These are phyloP conservation scores for Drosophila tropicalis DNA, from an alignment of 1,140 invertebrate genomes.

Conservation along the genomic window DNA sequence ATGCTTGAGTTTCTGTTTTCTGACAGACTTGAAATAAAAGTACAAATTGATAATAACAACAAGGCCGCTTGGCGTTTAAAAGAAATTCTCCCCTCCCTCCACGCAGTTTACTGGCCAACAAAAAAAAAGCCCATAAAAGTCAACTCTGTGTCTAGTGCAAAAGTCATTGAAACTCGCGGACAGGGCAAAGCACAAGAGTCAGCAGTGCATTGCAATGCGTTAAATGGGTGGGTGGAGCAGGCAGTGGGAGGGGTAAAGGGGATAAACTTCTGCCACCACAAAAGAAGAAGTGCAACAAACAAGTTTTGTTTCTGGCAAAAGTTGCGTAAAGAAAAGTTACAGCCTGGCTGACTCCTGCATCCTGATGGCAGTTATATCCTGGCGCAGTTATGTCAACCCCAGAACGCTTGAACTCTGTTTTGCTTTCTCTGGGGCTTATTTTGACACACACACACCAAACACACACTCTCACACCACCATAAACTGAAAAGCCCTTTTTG, in stretches of 20 bases:
- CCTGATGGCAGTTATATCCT: background rate
- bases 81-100: background rate
- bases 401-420: constrained; percentile 9
- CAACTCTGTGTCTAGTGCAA: constrained; percentile 60
- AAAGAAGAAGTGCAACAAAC: constrained; percentile 70
- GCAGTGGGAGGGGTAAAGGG: background rate
- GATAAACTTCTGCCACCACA: constrained; percentile 22
- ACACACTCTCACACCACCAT: no score
- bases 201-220: background rate
- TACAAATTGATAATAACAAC: constrained; percentile 39
- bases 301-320: constrained; percentile 56
- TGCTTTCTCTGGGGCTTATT: background rate
- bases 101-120: no score
- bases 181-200: background rate
- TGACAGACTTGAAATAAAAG: constrained; percentile 1
- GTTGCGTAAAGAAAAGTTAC: constrained; percentile 50
- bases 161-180: constrained; percentile 67
- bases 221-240: background rate
- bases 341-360: constrained; percentile 11
- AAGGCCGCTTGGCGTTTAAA: constrained; percentile 21
- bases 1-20: background rate
- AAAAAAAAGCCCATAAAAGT: constrained; percentile 57
- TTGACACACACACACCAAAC: background rate
- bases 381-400: constrained; percentile 7
- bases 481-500: no score